Evolutionary conservation across 2,113 vertebrate genomes (phyloP).

Genomic region (Gopherus flavomarginatus): DNA sequence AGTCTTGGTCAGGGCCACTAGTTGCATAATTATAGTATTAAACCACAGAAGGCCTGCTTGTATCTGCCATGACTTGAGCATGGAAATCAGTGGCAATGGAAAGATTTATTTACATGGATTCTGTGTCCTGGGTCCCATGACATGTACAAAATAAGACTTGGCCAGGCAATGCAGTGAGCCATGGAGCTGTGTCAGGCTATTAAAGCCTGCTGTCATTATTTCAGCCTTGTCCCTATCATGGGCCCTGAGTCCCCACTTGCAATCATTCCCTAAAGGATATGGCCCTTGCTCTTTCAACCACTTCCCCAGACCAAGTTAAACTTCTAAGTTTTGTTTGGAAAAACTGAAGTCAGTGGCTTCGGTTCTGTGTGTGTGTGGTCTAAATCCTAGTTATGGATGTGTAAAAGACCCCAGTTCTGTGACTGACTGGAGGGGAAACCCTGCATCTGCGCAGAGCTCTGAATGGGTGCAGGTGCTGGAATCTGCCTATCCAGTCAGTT

Average conservation of each 20-base stretch:
- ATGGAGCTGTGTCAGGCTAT: background rate
- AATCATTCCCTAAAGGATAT: background rate
- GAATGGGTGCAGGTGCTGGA: background rate
- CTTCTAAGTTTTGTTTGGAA: slow-evolving; percentile 45
- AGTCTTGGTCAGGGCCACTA: background rate
- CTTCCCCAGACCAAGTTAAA: slow-evolving; percentile 56
- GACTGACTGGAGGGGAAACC: background rate
- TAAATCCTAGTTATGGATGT: slow-evolving; percentile 40
- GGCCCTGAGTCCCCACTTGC: background rate
- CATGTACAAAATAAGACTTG: slow-evolving; percentile 2
- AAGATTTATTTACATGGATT: background rate
- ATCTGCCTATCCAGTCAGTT: background rate
- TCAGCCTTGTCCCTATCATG: slow-evolving; percentile 29
- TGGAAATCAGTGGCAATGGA: background rate
- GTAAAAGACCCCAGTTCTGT: background rate
- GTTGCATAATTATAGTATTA: background rate
- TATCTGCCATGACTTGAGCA: background rate
- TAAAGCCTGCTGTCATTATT: background rate
- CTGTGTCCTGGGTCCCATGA: background rate
- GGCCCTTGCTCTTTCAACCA: slow-evolving; percentile 37
- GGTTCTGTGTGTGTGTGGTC: slow-evolving; percentile 11
- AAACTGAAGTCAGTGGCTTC: slow-evolving; percentile 2
- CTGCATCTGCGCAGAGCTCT: background rate
- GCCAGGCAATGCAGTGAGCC: background rate
- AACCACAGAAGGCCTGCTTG: background rate